These are phyloP conservation scores for Sebastes hubbsi DNA, from an alignment of 2,797 vertebrate genomes.

Conservation along the genomic window DNA sequence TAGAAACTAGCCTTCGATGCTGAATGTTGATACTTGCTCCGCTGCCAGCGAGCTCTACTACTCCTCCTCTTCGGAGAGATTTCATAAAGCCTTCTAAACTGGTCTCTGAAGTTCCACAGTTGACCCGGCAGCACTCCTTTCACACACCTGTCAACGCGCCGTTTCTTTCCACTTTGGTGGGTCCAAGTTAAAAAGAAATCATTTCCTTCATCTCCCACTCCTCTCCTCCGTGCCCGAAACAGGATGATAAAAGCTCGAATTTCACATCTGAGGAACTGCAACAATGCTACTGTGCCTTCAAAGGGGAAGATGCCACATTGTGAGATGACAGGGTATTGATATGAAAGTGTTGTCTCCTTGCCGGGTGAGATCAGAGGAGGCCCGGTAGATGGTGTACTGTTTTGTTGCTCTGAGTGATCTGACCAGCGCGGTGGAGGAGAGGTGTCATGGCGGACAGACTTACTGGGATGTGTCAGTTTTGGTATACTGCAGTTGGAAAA, in stretches of 20 bases:
- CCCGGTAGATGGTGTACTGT: constrained; percentile 55
- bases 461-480: constrained; percentile 19
- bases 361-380: constrained; percentile 78
- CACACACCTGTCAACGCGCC: constrained; percentile 71
- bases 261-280: constrained; percentile 77
- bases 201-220: constrained; percentile 70
- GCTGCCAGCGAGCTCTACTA: constrained; percentile 8
- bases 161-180: constrained; percentile 76
- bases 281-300: constrained; percentile 80
- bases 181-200: constrained; percentile 76
- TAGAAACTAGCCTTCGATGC: constrained; percentile 8
- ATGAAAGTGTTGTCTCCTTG: constrained; percentile 79
- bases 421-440: constrained; percentile 70
- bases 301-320: constrained; percentile 75
- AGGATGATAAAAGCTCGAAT: constrained; percentile 81
- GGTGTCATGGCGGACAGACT: constrained; percentile 46
- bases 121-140: constrained; percentile 70
- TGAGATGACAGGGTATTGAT: constrained; percentile 76
- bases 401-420: constrained; percentile 70
- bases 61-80: constrained; percentile 27
- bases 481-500: background rate
- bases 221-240: constrained; percentile 65
- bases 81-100: constrained; percentile 63
- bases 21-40: constrained; percentile 21
- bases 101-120: constrained; percentile 71